Evolutionary conservation across 2,113 vertebrate genomes (phyloP), one percentile per base, ranked within the genome.

Genomic region (Camelus bactrianus): DNA sequence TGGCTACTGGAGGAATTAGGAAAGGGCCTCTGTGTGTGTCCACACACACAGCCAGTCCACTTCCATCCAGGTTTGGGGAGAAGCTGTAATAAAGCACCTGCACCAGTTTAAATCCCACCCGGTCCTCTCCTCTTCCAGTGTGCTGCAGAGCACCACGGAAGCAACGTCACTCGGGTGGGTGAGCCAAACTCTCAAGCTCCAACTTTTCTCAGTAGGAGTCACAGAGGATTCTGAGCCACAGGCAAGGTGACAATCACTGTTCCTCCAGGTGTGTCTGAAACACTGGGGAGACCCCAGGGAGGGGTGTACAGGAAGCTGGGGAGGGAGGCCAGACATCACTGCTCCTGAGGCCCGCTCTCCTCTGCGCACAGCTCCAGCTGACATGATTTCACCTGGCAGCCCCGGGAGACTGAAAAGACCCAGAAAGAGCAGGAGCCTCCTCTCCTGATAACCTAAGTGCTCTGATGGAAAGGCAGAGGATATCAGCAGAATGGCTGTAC

Each of bases 401-500:
- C 96, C 87, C 97, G 89, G 79, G 96, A 98, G 90, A 94, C 93
- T 93, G 50, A 97, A 89, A 13, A 91, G 93, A 96, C 91, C 96
- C 94, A 28, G 96, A 98, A 98, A 97, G 91, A 97, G 94, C 96
- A 98, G 91, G 93, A 98, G 70, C 82, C 96, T 98, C 96, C 19
- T n/a, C 95, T 95, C 93, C 89, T 95, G 98, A 98, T 98, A 98
- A 98, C 96, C 94, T 26, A 6, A 98, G 26, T 89, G 97, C 95
- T 96, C 95, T 97, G 97, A 94, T 89, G 94, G 97, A 98, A 93
- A 98, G 81, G 97, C 97, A 98, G 97, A 98, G 98, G 93, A 89
- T 97, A 98, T 98, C 97, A 93, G 95, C 98, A 98, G 98, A 98
- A 98, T 93, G 98, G 96, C 96, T 98, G 83, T 84, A 92, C 90